phyloP scores from a whole-genome alignment of 1,140 invertebrate species.

The Danaus plexippus region DNA sequence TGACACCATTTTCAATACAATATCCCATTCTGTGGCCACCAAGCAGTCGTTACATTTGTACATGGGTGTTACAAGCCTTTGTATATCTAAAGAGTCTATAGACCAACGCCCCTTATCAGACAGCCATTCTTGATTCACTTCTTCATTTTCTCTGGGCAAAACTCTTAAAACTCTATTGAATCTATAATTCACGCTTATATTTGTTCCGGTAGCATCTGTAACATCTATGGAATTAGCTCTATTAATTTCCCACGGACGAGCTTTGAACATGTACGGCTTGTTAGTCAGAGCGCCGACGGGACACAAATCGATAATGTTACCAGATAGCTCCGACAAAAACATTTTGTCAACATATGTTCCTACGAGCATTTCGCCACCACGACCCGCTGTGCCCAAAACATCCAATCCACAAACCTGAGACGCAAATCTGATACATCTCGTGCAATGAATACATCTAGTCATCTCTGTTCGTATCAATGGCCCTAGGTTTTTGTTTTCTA shows the following conservation, averaged over 20 bases:
- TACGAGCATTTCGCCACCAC: constrained; percentile 80
- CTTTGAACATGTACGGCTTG: constrained; percentile 93
- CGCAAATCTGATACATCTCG: constrained; percentile 81
- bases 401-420: constrained; percentile 85
- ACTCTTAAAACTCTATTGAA: constrained; percentile 82
- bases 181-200: constrained; percentile 80
- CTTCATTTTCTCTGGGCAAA: constrained; percentile 81
- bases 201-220: constrained; percentile 83
- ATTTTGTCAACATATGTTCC: constrained; percentile 99
- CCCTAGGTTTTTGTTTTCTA: constrained; percentile 85
- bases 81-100: constrained; percentile 82
- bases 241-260: constrained; percentile 76
- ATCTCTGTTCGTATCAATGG: constrained; percentile 85
- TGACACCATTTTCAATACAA: constrained; percentile 72
- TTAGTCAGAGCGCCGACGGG: constrained; percentile 98
- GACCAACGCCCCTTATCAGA: constrained; percentile 84
- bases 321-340: constrained; percentile 97
- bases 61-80: constrained; percentile 81
- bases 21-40: constrained; percentile 76
- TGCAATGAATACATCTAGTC: constrained; percentile 88
- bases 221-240: constrained; percentile 82
- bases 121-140: constrained; percentile 87
- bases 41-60: constrained; percentile 70
- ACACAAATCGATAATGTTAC: constrained; percentile 99
- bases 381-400: constrained; percentile 81